Base-by-base conservation (phyloP, 1,140 invertebrate genomes). In the Drusus annulatus region DNA sequence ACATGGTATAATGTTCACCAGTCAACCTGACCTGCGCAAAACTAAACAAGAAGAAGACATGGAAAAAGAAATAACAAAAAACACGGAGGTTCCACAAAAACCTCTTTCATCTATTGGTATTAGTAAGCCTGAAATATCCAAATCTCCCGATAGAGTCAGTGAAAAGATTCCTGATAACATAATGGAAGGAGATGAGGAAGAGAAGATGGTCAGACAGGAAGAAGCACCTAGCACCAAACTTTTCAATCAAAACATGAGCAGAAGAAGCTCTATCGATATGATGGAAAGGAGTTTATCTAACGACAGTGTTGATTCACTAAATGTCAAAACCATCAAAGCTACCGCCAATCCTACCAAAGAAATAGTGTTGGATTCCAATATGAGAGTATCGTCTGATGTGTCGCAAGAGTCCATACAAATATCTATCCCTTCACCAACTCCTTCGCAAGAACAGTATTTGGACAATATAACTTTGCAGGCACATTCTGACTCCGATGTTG, bases 361-460 rank as follows among this genome's bases (percentile, higher is more conserved):
- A 78, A 89, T 89, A 86, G 88, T 89, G 3, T 87, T 90, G 68
- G 89, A 88, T 84, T 90, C 89, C 5, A 89, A 89, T 81, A 88
- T 90, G 88, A 87, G 88, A 84, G 88, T 90, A 62, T 87, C 89
- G 28, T 87, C 89, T 3, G 90, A 90, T 51, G 87, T 91, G 79
- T 88, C 91, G 19, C 90, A 90, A 78, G 91, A 92, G 81, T 92
- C 91, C 6, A 90, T 92, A 45, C 91, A 91, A 65, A 92, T 92
- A 82, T 92, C 91, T 3, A 92, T 92, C 79, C 91, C 91, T 4
- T 92, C 91, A 6, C 91, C 91, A 10, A 92, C 91, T 10, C 91
- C 91, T 3, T 91, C 91, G 0, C 91, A 92, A 85, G 91, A 92
- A 84, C 87, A 91, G 84, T 91, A 92, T 86, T 85, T 92, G 13